Evolutionary conservation across 1,140 invertebrate species (phyloP).

Genomic region (Dreissena rostriformis): DNA sequence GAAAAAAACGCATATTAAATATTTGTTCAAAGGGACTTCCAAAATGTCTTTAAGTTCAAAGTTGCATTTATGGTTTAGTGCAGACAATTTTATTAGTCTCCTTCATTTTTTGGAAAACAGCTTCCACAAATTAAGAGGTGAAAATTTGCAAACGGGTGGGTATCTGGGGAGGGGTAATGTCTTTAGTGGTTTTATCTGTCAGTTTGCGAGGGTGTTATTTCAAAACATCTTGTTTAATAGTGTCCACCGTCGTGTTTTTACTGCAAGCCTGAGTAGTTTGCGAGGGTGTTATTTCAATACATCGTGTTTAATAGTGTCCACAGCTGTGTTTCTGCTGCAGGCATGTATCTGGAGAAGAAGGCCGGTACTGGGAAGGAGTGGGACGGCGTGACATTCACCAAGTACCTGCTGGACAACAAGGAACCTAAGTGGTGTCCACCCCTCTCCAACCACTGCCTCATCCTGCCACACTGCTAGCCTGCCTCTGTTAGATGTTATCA

Average conservation of each 20-base stretch:
- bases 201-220: too few species aligned
- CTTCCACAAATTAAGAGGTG: neutral
- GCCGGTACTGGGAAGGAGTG: conserved; percentile 43
- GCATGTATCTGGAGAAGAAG: conserved; percentile 56
- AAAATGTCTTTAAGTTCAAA: neutral
- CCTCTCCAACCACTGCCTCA: conserved; percentile 54
- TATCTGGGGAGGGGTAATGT: too few species aligned
- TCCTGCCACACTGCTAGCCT: conserved; percentile 29
- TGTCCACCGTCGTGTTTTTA: neutral
- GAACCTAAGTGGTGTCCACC: conserved; percentile 54
- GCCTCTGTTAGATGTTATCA: too few species aligned
- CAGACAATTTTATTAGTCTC: neutral
- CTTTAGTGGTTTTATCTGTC: too few species aligned
- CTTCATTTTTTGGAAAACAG: neutral
- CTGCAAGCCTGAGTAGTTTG: conserved; percentile 44
- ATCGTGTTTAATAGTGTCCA: too few species aligned
- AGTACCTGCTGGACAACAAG: conserved; percentile 45
- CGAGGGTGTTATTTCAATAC: too few species aligned
- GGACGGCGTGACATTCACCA: conserved; percentile 49
- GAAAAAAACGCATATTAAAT: too few species aligned
- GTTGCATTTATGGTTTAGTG: neutral
- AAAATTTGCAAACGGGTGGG: too few species aligned
- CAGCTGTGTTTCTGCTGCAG: conserved; percentile 11
- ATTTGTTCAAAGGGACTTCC: too few species aligned
- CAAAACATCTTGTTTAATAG: too few species aligned